A percentile compares a stretch with the other conserved stretches of the same genome.
Conservation (phyloP, 2,888 invertebrate species). For the Carpatolechia fugitivella region DNA sequence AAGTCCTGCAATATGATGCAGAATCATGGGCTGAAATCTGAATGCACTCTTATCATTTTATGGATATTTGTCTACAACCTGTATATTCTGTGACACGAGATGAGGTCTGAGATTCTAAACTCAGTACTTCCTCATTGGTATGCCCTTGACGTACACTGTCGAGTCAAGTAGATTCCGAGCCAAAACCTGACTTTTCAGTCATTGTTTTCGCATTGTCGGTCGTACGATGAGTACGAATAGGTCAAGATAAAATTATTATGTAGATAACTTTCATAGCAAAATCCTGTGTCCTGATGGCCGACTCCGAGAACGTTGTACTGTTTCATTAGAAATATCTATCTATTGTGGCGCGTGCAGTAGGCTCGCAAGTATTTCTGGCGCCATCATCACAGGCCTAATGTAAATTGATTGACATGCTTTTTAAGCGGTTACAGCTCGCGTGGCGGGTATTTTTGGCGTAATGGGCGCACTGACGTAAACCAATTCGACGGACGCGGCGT, state of each 20-base stretch:
- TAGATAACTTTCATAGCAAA: background rate
- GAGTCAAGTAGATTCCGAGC: too few species aligned
- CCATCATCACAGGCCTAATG: constrained; percentile 49
- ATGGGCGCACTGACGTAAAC: constrained; percentile 70
- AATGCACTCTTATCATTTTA: too few species aligned
- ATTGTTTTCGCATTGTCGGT: too few species aligned
- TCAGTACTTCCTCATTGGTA: too few species aligned
- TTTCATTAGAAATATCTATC: background rate
- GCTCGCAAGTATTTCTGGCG: constrained; percentile 31
- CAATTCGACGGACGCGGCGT: constrained; percentile 61
- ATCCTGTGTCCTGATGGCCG: background rate
- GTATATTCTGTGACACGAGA: too few species aligned
- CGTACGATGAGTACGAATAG: too few species aligned
- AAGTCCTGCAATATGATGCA: too few species aligned
- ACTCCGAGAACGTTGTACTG: background rate
- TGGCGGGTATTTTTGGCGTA: constrained; percentile 63
- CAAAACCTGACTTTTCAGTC: too few species aligned
- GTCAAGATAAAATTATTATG: background rate
- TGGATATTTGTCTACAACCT: too few species aligned
- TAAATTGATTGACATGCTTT: constrained; percentile 71
- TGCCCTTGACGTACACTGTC: too few species aligned
- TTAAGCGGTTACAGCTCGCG: constrained; percentile 54
- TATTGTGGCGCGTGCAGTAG: background rate
- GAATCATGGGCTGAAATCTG: too few species aligned
- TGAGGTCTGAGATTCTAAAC: too few species aligned